Evolutionary conservation across 2,113 vertebrate species (phyloP).

Genomic region (Plecturocebus donacophilus): DNA sequence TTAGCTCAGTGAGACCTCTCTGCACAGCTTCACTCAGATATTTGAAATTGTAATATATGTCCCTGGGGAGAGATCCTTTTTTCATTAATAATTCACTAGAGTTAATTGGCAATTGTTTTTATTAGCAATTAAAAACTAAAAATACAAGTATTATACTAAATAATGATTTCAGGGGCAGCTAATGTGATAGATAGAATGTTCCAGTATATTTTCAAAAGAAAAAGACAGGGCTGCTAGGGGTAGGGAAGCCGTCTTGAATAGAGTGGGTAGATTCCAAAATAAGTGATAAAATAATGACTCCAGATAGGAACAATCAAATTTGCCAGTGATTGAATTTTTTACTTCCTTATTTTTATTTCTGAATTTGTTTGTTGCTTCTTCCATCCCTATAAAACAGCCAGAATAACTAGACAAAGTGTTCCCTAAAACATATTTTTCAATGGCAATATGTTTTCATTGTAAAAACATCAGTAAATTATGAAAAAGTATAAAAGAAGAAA

Average conservation of each 20-base stretch:
- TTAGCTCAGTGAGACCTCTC: not conserved
- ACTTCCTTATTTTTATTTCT: conserved; percentile 11
- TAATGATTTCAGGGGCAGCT: conserved; percentile 29
- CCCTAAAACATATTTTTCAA: conserved; percentile 20
- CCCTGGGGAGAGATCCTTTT: conserved; percentile 1
- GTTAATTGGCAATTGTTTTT: conserved; percentile 64
- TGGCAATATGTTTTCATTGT: conserved; percentile 38
- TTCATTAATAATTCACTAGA: conserved; percentile 47
- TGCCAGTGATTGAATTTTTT: not conserved
- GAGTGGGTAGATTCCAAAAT: not conserved
- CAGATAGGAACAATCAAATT: conserved; percentile 20
- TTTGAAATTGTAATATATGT: not conserved
- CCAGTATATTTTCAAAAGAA: conserved; percentile 45
- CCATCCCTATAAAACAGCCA: conserved; percentile 4
- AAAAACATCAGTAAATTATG: conserved; percentile 31
- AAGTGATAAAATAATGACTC: conserved; percentile 26
- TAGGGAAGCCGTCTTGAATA: not conserved
- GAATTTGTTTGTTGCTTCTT: conserved; percentile 19
- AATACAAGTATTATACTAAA: conserved; percentile 39
- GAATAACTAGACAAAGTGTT: not conserved
- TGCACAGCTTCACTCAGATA: not conserved
- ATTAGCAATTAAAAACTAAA: conserved; percentile 60
- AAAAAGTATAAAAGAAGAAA: conserved; percentile 44
- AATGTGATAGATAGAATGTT: conserved; percentile 44
- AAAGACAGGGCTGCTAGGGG: not conserved